A percentile compares a stretch with the other conserved stretches of the same genome.
These are phyloP conservation scores for Tychaedon coryphoeus DNA, from an alignment of 2,113 vertebrate genomes.

Conservation along the genomic window DNA sequence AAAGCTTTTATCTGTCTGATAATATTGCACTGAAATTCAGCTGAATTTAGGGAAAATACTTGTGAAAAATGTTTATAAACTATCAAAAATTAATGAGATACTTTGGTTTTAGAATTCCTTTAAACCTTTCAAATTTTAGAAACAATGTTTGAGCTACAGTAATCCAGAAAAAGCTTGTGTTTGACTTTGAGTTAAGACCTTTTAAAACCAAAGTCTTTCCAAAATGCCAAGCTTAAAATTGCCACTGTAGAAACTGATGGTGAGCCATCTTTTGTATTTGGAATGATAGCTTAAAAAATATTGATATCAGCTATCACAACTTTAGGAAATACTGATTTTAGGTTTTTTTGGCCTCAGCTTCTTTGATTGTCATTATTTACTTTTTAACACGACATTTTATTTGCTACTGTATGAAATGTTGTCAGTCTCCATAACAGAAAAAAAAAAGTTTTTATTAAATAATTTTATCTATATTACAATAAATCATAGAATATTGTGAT, in stretches of 20 bases:
- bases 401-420: neutral
- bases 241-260: neutral
- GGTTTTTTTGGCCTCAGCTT: neutral
- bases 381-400: neutral
- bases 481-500: neutral
- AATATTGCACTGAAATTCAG: neutral
- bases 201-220: neutral
- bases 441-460: neutral
- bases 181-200: neutral
- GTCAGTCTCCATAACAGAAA: neutral
- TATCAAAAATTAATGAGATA: neutral
- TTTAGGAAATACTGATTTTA: neutral
- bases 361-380: neutral
- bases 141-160: neutral
- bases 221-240: neutral
- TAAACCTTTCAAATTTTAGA: neutral
- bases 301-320: neutral
- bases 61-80: neutral
- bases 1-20: neutral
- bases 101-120: neutral
- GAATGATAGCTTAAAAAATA: neutral
- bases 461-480: neutral
- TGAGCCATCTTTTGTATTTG: neutral
- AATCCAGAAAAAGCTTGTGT: neutral
- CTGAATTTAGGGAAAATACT: neutral